Conservation (phyloP, 2,797 vertebrate genomes). For the Diceros bicornis region DNA sequence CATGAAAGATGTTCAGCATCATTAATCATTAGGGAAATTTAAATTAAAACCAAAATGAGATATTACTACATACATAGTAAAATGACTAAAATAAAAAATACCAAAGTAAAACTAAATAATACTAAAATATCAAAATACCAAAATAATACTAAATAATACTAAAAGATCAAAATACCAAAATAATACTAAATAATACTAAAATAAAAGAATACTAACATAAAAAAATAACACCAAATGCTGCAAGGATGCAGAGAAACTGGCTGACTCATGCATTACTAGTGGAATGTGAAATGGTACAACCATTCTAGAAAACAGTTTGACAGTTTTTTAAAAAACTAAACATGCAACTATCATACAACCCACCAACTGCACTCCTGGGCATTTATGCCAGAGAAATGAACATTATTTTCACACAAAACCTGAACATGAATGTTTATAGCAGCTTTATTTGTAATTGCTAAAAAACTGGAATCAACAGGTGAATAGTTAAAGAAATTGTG, state of each 20-base stretch:
- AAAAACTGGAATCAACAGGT: not conserved
- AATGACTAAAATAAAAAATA: not conserved
- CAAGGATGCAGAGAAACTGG: not conserved
- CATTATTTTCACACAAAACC: not conserved
- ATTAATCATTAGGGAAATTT: not conserved
- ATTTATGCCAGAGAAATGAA: not conserved
- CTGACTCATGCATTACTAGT: not conserved
- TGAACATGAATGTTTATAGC: not conserved
- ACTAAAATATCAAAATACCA: no score
- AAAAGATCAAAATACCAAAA: no score
- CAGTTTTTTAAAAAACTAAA: not conserved
- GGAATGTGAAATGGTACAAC: not conserved
- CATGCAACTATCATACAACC: not conserved
- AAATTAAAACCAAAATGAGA: constrained; percentile 21
- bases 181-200: no score
- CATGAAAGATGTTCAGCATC: not conserved
- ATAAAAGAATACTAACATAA: no score
- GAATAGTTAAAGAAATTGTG: not conserved
- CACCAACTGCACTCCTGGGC: not conserved
- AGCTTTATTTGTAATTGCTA: constrained; percentile 25
- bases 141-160: no score
- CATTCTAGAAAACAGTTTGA: not conserved
- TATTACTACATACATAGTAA: not conserved
- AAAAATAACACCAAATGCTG: not conserved
- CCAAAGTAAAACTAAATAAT: no score